A percentile compares a stretch with the other conserved stretches of the same genome.
Conservation (phyloP, 2,888 invertebrate genomes). For the Lithosia quadra region DNA sequence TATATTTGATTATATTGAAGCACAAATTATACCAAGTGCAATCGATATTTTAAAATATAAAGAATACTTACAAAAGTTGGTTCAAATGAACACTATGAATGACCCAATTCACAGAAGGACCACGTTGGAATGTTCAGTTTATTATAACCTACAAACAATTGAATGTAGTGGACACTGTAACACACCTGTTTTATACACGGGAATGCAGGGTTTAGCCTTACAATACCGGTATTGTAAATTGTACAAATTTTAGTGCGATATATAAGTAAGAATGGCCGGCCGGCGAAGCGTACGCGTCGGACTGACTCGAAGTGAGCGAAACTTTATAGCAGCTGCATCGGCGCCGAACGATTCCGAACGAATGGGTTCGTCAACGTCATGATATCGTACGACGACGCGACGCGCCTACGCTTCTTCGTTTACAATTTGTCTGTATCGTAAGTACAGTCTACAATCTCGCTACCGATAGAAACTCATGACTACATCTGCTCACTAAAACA, state of each 20-base stretch:
- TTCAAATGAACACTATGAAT: slow-evolving; percentile 57
- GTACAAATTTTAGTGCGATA: slow-evolving; percentile 46
- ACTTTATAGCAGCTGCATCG: slow-evolving; percentile 60
- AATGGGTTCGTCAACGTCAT: slow-evolving; percentile 67
- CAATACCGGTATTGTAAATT: slow-evolving; percentile 31
- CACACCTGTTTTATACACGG: slow-evolving; percentile 41
- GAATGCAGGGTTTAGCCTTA: slow-evolving; percentile 20
- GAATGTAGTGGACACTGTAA: slow-evolving; percentile 45
- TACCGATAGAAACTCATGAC: slow-evolving; percentile 26
- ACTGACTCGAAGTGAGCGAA: slow-evolving; percentile 58
- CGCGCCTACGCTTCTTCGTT: slow-evolving; percentile 70
- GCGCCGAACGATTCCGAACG: slow-evolving; percentile 49
- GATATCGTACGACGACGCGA: slow-evolving; percentile 69
- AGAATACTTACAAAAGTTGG: slow-evolving; percentile 53
- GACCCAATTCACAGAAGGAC: slow-evolving; percentile 64
- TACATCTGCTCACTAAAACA: slow-evolving; percentile 4
- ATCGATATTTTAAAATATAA: slow-evolving; percentile 18
- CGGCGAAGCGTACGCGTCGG: slow-evolving; percentile 63
- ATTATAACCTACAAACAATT: slow-evolving; percentile 58
- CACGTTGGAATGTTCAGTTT: slow-evolving; percentile 52
- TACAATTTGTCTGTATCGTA: slow-evolving; percentile 25
- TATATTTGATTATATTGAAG: background rate
- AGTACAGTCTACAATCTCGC: slow-evolving; percentile 29
- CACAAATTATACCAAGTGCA: no score
- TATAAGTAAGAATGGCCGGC: slow-evolving; percentile 62